A percentile compares a stretch with the other conserved stretches of the same genome.
These are phyloP conservation scores for Cantharis lateralis DNA, from an alignment of 2,888 invertebrate species.

Conservation along the genomic window DNA sequence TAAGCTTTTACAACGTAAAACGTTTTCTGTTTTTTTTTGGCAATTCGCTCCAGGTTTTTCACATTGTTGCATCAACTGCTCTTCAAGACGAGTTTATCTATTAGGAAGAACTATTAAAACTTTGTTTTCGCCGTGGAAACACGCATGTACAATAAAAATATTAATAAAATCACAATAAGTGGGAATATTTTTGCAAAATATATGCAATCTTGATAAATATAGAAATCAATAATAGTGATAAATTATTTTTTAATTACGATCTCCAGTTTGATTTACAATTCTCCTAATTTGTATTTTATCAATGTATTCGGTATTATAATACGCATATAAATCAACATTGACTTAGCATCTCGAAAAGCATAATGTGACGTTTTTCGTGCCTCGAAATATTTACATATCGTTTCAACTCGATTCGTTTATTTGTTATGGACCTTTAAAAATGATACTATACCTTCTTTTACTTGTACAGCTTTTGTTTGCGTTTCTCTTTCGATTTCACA, in stretches of 20 bases:
- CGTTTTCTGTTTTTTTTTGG: background rate
- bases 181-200: too few species aligned
- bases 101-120: background rate
- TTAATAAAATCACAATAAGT: background rate
- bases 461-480: background rate
- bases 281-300: background rate
- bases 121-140: background rate
- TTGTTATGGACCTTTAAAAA: background rate
- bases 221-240: slow-evolving; percentile 18
- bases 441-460: background rate
- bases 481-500: slow-evolving; percentile 1
- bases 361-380: background rate
- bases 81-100: background rate
- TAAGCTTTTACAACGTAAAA: slow-evolving; percentile 4
- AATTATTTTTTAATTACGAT: slow-evolving; percentile 6
- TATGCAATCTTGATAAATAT: background rate
- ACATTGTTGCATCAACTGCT: background rate
- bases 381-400: background rate
- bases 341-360: background rate
- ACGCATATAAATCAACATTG: slow-evolving; percentile 6
- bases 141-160: background rate
- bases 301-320: background rate
- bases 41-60: background rate
- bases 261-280: slow-evolving; percentile 7
- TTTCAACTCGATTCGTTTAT: background rate